Evolutionary conservation across 2,888 invertebrate genomes (phyloP).

Genomic region (Aelia acuminata): DNA sequence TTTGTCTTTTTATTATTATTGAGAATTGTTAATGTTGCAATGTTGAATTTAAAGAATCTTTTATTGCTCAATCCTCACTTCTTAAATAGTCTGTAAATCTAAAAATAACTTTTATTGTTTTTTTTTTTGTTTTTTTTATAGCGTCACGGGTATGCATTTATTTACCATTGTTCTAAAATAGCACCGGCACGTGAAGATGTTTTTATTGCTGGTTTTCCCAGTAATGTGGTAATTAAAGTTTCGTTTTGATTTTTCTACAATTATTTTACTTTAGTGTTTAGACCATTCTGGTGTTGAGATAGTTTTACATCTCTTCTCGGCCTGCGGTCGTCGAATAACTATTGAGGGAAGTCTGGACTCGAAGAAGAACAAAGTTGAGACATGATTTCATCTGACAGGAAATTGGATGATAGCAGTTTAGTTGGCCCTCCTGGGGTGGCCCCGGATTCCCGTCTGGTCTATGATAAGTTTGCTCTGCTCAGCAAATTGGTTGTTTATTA

Average conservation of each 20-base stretch:
- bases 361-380: neutral
- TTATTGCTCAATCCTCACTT: neutral
- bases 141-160: neutral
- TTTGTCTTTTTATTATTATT: no score
- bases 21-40: no score
- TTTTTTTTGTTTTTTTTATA: neutral
- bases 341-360: neutral
- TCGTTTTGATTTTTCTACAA: neutral
- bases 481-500: no score
- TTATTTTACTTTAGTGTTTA: neutral
- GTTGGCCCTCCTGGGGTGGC: neutral
- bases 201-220: neutral
- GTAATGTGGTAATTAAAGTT: neutral
- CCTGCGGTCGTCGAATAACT: no score
- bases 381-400: neutral
- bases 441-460: neutral
- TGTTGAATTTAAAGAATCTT: neutral
- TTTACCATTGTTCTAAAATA: neutral
- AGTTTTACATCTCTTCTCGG: no score
- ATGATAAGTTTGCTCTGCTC: neutral
- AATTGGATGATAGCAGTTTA: conserved; percentile 20
- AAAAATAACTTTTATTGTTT: neutral
- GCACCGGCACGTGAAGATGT: neutral
- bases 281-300: neutral
- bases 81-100: neutral